Evolutionary conservation across 1,140 invertebrate genomes (phyloP).

Genomic region (Orussus abietinus): DNA sequence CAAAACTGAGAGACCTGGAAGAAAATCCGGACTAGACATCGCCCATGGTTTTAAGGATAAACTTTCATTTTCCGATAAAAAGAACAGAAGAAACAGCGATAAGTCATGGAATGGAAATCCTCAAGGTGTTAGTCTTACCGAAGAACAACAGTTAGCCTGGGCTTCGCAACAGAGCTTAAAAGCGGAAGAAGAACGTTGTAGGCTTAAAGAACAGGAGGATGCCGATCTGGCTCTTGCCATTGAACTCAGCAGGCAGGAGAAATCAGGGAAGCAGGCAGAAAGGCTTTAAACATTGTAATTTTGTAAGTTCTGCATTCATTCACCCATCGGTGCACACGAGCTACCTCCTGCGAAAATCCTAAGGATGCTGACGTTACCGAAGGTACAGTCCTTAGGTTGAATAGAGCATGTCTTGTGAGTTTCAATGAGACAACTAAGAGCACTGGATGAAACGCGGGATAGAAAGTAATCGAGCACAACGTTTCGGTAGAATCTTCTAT

Average conservation of each 20-base stretch:
- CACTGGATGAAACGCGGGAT: too few relatives aligned
- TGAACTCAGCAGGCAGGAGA: conserved; percentile 38
- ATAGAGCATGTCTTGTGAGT: too few relatives aligned
- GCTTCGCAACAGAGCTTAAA: conserved; percentile 38
- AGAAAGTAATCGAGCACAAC: conserved; percentile 10
- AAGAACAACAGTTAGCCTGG: conserved; percentile 39
- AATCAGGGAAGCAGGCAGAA: conserved; percentile 27
- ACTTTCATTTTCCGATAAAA: conserved; percentile 26
- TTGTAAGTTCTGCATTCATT: too few relatives aligned
- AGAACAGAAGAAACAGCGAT: conserved; percentile 24
- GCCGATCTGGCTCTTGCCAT: conserved; percentile 40
- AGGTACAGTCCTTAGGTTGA: too few relatives aligned
- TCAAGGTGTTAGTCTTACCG: conserved; percentile 18
- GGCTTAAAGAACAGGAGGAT: conserved; percentile 39
- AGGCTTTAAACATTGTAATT: too few relatives aligned
- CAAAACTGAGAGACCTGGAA: conserved; percentile 24
- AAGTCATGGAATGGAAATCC: conserved; percentile 36
- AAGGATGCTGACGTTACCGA: too few relatives aligned
- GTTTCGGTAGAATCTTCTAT: too few relatives aligned
- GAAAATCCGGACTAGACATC: conserved; percentile 21
- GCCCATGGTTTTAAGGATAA: conserved; percentile 26
- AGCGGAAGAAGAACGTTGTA: conserved; percentile 39
- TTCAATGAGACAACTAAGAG: too few relatives aligned
- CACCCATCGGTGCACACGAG: too few relatives aligned
- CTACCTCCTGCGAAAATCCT: too few relatives aligned